Base-by-base conservation (phyloP, 1,140 invertebrate species). In the Neelides sp. region DNA sequence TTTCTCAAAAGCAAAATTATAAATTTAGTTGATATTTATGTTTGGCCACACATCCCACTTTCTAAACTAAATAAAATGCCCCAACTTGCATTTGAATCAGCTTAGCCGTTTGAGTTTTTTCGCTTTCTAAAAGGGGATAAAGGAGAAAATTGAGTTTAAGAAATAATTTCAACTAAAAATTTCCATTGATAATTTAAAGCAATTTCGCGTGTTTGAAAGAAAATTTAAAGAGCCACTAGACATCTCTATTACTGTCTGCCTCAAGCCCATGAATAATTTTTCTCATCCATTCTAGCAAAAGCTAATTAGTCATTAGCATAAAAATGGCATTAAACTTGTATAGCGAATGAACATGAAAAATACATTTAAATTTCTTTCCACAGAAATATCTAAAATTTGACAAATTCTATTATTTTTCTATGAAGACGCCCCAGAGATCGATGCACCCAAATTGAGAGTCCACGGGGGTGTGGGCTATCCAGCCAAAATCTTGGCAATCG, bases 381-480 rank as follows among this genome's bases (percentile, higher is more conserved):
- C 26, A 23, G 15, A 24, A 39, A 19, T 17, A 39, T n/a, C n/a
- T n/a, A n/a, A n/a, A n/a, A n/a, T n/a, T n/a, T n/a, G n/a, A n/a
- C n/a, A n/a, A n/a, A n/a, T n/a, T 39, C 28, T 19, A n/a, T 15
- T 47, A 19, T 7, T 47, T 47, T 47, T 22, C 15, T 28, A n/a
- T 39, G n/a, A 59, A 75, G 74, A 73, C 67, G 75, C 78, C 10
- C 79, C 79, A 23, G 79, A 82, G 66, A 77, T 82, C 35, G 75
- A 75, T 59, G 78, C 80, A 56, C 75, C 81, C 57, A 67, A 77
- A 37, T 78, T 77, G 17, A 80, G 80, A 77, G 76, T 83, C 15
- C 80, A 82, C 64, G 76, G 79, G 0, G 80, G 79, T 5, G 80
- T 82, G 64, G 79, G 79, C 0, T 77, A 76, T 61, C 72, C 79